Evolutionary conservation across 2,888 invertebrate genomes (phyloP).

Genomic region (Cerastis leucographa): DNA sequence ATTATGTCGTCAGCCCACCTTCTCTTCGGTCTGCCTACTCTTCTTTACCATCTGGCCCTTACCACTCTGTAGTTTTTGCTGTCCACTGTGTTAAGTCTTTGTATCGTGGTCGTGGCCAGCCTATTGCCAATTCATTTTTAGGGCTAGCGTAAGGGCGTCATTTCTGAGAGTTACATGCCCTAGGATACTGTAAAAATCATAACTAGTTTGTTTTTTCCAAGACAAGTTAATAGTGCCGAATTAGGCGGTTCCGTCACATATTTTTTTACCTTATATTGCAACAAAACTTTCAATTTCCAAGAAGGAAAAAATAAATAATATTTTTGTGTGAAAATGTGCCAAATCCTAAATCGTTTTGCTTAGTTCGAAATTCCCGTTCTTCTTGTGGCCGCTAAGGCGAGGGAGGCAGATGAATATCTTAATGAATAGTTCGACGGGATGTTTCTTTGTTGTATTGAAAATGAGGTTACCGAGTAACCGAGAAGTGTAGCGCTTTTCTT

Average conservation of each 20-base stretch:
- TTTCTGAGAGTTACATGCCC: too few species aligned
- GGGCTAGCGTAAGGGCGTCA: too few species aligned
- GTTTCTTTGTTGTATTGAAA: conserved; percentile 63
- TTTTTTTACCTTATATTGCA: not conserved
- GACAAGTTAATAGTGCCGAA: too few species aligned
- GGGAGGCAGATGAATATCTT: conserved; percentile 54
- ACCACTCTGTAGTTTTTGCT: too few species aligned
- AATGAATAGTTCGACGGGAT: conserved; percentile 56
- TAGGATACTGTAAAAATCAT: not conserved
- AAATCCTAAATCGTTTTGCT: conserved; percentile 7
- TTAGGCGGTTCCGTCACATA: not conserved
- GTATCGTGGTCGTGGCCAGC: too few species aligned
- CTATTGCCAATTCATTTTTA: too few species aligned
- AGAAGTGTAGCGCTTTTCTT: not conserved
- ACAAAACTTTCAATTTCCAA: conserved; percentile 10
- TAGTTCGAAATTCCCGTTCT: conserved; percentile 41
- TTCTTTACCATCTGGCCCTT: too few species aligned
- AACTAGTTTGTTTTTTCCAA: not conserved
- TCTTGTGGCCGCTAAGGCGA: conserved; percentile 61
- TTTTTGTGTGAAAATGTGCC: conserved; percentile 36
- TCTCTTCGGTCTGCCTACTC: too few species aligned
- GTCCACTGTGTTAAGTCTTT: too few species aligned
- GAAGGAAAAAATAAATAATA: conserved; percentile 70
- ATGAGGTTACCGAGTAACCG: not conserved
- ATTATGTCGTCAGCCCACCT: too few species aligned